These are phyloP conservation scores for Mesitornis unicolor DNA, from an alignment of 2,113 vertebrate genomes.

Conservation along the genomic window DNA sequence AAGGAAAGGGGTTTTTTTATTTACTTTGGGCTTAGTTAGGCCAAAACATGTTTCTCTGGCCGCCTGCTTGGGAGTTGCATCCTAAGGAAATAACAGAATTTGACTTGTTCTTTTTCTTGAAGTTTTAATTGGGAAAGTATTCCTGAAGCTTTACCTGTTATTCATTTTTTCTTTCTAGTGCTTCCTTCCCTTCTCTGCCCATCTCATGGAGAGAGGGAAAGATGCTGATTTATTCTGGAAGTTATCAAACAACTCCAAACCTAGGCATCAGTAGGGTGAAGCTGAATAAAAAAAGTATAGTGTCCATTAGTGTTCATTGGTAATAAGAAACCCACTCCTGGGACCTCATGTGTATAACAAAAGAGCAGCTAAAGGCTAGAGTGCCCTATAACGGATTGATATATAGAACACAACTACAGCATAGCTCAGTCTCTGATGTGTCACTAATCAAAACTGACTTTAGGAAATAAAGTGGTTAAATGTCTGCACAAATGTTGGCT, in stretches of 20 bases:
- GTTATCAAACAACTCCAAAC: not conserved
- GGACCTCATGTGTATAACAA: not conserved
- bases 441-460: not conserved
- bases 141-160: not conserved
- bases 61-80: not conserved
- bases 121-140: not conserved
- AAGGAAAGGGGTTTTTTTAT: not conserved
- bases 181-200: not conserved
- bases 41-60: not conserved
- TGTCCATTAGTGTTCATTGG: no score
- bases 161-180: not conserved
- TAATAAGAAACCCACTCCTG: not conserved
- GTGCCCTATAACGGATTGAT: not conserved
- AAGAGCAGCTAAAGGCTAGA: not conserved
- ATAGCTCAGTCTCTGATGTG: not conserved
- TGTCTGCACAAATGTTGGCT: not conserved
- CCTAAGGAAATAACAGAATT: not conserved
- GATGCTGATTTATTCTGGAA: not conserved
- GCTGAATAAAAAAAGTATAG: not conserved
- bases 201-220: not conserved
- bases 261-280: not conserved
- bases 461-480: not conserved
- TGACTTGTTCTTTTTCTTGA: not conserved
- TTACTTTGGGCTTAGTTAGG: not conserved
- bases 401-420: not conserved